phyloP scores from a whole-genome alignment of 2,113 vertebrate genomes.

The Euleptes europaea region DNA sequence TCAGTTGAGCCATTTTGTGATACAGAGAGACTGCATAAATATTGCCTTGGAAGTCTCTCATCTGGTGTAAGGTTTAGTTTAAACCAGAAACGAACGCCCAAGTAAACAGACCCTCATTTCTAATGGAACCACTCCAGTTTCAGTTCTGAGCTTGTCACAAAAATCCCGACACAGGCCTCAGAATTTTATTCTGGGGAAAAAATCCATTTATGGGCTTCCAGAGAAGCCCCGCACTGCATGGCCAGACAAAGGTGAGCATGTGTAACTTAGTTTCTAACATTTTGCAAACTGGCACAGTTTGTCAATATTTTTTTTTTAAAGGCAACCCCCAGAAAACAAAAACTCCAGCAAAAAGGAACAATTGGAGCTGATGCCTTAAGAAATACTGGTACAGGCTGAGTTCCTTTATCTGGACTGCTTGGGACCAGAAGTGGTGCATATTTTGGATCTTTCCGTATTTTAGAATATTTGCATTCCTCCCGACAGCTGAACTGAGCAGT shows the following conservation, averaged over 20 bases:
- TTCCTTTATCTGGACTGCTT: too few species aligned
- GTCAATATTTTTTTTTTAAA: not conserved
- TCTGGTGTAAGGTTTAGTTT: not conserved
- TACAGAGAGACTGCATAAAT: not conserved
- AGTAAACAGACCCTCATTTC: not conserved
- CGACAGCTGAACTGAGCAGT: too few species aligned
- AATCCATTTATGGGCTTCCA: not conserved
- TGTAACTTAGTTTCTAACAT: not conserved
- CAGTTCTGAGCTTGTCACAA: not conserved
- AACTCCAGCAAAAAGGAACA: not conserved
- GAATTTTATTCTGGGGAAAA: not conserved
- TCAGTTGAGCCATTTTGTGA: not conserved
- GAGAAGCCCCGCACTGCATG: not conserved
- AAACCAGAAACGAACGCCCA: not conserved
- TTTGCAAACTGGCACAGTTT: not conserved
- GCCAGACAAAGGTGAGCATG: not conserved
- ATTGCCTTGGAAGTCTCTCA: not conserved
- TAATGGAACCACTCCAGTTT: not conserved
- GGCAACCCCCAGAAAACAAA: not conserved
- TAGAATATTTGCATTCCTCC: too few species aligned
- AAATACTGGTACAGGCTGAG: not conserved
- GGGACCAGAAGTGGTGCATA: too few species aligned
- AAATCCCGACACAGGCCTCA: not conserved
- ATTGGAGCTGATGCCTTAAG: not conserved
- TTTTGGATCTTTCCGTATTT: too few species aligned